These are phyloP conservation scores for Seriola dumerili DNA, from an alignment of 2,113 vertebrate species.

Conservation along the genomic window DNA sequence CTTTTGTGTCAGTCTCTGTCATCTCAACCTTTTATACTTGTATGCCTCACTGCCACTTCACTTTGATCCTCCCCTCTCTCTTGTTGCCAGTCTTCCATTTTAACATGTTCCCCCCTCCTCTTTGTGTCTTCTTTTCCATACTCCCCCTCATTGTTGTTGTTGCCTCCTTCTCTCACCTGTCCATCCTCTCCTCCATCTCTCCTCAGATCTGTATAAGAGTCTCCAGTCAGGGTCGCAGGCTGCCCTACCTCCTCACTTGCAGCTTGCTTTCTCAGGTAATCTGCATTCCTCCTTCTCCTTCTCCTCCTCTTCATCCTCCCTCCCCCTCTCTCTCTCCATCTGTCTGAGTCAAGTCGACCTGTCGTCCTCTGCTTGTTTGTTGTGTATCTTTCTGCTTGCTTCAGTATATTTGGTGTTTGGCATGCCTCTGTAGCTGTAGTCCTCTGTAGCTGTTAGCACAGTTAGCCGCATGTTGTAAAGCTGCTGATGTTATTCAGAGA, in stretches of 20 bases:
- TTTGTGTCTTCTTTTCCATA: background rate
- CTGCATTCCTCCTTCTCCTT: conserved; percentile 36
- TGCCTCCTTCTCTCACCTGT: conserved; percentile 50
- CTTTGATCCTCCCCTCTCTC: conserved; percentile 39
- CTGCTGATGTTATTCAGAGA: background rate
- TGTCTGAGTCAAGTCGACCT: conserved; percentile 28
- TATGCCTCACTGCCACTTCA: background rate
- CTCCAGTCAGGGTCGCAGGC: conserved; percentile 96
- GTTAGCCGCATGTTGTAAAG: conserved; percentile 20
- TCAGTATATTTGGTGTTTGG: conserved; percentile 14
- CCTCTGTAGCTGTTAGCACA: conserved; percentile 4
- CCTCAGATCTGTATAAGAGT: conserved; percentile 96
- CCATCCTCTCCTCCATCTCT: conserved; percentile 60
- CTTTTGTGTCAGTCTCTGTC: conserved; percentile 20
- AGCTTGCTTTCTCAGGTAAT: conserved; percentile 96
- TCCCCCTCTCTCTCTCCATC: conserved; percentile 23
- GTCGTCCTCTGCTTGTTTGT: conserved; percentile 26
- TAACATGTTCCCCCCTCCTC: background rate
- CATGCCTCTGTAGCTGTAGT: conserved; percentile 9
- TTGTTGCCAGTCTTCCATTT: conserved; percentile 25
- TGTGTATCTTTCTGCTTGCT: conserved; percentile 43
- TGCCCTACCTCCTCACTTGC: conserved; percentile 95
- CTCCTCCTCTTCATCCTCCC: background rate
- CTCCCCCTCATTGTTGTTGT: conserved; percentile 22
- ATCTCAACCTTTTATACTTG: conserved; percentile 31